Base-by-base conservation (phyloP, 2,797 vertebrate species). In the Hippopotamyrus pictus region DNA sequence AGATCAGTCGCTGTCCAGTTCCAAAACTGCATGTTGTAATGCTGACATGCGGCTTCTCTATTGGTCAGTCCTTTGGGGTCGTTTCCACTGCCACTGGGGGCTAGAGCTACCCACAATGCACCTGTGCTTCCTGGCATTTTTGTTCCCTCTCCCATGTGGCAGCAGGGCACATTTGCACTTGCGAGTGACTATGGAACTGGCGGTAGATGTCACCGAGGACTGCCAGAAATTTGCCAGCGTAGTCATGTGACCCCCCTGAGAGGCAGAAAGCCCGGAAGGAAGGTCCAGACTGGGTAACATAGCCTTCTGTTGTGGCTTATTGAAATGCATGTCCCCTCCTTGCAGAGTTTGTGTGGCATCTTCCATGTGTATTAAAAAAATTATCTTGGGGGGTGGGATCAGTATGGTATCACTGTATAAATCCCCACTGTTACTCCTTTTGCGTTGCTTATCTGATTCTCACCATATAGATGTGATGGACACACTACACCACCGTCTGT, bases 381-480 rank as follows among this genome's bases (percentile, higher is more conserved):
- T 19, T 46, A 88, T 41, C 19, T 9, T n/a, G 37, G 65, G 0
- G 85, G 84, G 62, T 29, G 19, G 14, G 48, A 87, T 37, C 54
- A 22, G 44, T 29, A 88, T 88, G 53, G 88, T 92, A 91, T 89
- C 86, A 37, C 88, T 17, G 87, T 90, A 91, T 91, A 91, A 90
- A 92, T 90, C 89, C 87, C 89, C 86, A 79, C 57, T 91, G 89
- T 91, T 88, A 86, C 83, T 86, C 83, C 89, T 88, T 7, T 92
- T 89, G 89, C 69, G 76, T 89, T 89, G 86, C 89, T 91, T 90
- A 89, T 90, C 88, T 41, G 48, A 9, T 44, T 87, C 22, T 3
- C 88, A 79, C 41, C 51, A 46, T 88, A 41, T 87, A 54, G 53
- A 50, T 29, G 3, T 86, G 25, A 88, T 51, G 86, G 89, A 92